phyloP scores from a whole-genome alignment of 2,888 invertebrate genomes.

The Drosophila nigritarsus region DNA sequence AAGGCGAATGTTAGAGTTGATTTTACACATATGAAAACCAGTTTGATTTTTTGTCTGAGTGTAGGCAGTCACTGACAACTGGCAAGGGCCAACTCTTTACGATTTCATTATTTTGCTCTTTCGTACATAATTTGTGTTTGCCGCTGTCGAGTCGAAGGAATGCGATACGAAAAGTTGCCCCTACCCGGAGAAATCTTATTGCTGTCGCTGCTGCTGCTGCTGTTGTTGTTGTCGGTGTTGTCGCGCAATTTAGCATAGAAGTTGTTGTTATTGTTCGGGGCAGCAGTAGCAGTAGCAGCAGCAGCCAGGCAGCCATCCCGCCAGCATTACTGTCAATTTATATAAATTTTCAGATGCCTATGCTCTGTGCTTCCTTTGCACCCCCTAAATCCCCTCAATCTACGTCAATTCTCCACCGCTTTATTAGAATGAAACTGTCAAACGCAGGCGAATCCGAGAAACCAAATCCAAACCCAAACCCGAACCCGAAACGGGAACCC shows the following conservation, averaged over 20 bases:
- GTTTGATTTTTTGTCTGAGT: neutral
- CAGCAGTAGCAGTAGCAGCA: constrained; percentile 30
- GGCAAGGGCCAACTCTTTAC: constrained; percentile 69
- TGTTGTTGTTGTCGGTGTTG: constrained; percentile 34
- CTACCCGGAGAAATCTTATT: constrained; percentile 5
- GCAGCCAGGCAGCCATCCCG: constrained; percentile 56
- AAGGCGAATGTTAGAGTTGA: too few relatives aligned
- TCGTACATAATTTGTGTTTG: constrained; percentile 72
- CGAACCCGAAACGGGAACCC: constrained; percentile 10
- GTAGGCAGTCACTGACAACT: neutral
- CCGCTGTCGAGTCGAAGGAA: constrained; percentile 44
- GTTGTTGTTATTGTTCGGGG: constrained; percentile 57
- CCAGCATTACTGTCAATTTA: constrained; percentile 77
- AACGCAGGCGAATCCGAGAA: constrained; percentile 48
- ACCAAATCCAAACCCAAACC: constrained; percentile 11
- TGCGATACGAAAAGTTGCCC: constrained; percentile 59
- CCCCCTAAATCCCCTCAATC: neutral
- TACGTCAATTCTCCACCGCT: constrained; percentile 1
- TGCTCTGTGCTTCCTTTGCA: neutral
- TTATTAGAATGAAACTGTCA: constrained; percentile 58
- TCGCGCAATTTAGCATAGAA: constrained; percentile 63
- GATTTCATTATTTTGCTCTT: constrained; percentile 76
- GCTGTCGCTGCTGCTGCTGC: neutral
- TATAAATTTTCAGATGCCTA: constrained; percentile 70
- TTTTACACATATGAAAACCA: too few relatives aligned